These are phyloP conservation scores for Acridotheres tristis DNA, from an alignment of 2,797 vertebrate species.

Conservation along the genomic window DNA sequence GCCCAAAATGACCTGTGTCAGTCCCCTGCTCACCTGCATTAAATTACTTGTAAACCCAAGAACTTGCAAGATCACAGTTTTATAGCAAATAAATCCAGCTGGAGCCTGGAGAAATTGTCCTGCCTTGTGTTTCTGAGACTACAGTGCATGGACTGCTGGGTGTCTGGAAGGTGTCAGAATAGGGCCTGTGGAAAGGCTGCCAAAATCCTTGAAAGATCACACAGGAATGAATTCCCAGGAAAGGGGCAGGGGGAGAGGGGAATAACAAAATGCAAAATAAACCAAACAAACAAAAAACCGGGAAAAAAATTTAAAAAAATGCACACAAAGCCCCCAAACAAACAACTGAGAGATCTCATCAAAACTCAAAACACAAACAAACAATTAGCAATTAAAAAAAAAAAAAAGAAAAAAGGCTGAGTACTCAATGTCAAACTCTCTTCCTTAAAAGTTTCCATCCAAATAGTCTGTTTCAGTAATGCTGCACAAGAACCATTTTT, in stretches of 20 bases:
- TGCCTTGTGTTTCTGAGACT: neutral
- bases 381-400: neutral
- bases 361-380: neutral
- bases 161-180: neutral
- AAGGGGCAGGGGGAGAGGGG: fast-evolving
- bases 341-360: neutral
- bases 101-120: neutral
- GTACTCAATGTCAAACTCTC: neutral
- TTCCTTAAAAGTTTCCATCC: neutral
- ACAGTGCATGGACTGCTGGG: neutral
- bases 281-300: neutral
- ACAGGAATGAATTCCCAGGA: neutral
- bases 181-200: neutral
- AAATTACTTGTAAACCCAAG: neutral
- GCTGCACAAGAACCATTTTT: neutral
- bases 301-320: neutral
- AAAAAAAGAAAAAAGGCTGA: neutral
- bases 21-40: neutral
- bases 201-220: neutral
- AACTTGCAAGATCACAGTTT: neutral
- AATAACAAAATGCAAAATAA: neutral
- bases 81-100: neutral
- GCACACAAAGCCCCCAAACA: neutral
- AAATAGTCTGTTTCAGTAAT: neutral
- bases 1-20: neutral